Evolutionary conservation across 2,797 vertebrate genomes (phyloP).

Genomic region (Danio kyathit): DNA sequence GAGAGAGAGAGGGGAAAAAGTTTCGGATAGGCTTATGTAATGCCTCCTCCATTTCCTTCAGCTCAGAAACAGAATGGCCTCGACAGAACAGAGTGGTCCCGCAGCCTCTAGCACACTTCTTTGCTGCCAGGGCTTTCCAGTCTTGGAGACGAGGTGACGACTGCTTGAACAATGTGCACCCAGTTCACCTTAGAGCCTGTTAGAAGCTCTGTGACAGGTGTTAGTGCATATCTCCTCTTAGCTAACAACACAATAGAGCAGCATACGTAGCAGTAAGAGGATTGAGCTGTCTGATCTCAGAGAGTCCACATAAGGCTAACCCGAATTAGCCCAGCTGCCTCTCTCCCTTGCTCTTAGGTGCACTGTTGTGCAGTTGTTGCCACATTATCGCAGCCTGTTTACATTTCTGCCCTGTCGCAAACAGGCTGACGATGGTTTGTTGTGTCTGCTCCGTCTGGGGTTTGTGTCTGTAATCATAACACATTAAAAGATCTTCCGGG

Average conservation of each 20-base stretch:
- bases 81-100: background rate
- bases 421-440: slow-evolving; percentile 73
- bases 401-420: slow-evolving; percentile 73
- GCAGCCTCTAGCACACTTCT: background rate
- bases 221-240: slow-evolving; percentile 43
- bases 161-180: background rate
- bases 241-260: slow-evolving; percentile 43
- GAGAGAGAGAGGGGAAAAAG: slow-evolving; percentile 10
- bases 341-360: background rate
- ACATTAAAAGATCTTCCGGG: slow-evolving; percentile 44
- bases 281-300: slow-evolving; percentile 58
- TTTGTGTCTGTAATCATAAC: slow-evolving; percentile 45
- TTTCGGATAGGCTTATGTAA: slow-evolving; percentile 39
- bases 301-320: slow-evolving; percentile 39
- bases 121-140: background rate
- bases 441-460: slow-evolving; percentile 40
- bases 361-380: slow-evolving; percentile 46
- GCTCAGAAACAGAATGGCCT: slow-evolving; percentile 36
- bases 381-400: slow-evolving; percentile 74
- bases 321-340: slow-evolving; percentile 39
- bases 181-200: slow-evolving; percentile 27
- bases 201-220: slow-evolving; percentile 43
- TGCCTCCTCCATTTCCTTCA: slow-evolving; percentile 38
- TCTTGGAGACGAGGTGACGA: slow-evolving; percentile 6
- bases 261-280: slow-evolving; percentile 50